Percentiles rank a stretch among this genome's conserved stretches.
These are phyloP conservation scores for Rhabdophis nuchalis DNA, from an alignment of 2,797 vertebrate genomes.

Conservation along the genomic window DNA sequence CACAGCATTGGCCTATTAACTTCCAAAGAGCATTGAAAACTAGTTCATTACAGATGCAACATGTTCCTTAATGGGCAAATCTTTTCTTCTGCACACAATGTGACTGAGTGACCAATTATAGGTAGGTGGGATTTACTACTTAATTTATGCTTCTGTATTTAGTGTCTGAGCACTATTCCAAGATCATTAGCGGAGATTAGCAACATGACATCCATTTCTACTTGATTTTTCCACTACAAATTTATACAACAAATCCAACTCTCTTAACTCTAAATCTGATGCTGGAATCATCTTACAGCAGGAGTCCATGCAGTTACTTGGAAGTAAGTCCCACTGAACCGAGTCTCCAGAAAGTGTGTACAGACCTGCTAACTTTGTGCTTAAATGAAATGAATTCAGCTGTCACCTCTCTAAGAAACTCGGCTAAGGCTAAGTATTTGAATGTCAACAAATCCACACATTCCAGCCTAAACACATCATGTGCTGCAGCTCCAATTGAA, in stretches of 20 bases:
- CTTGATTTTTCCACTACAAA: not conserved
- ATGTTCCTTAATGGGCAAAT: not conserved
- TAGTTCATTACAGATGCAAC: not conserved
- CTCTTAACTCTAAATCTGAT: not conserved
- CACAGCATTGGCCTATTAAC: not conserved
- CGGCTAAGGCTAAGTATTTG: not conserved
- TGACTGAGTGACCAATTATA: not conserved
- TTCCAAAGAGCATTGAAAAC: not conserved
- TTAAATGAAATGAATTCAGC: not conserved
- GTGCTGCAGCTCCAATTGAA: not conserved
- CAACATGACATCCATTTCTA: not conserved
- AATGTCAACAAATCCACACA: conserved; percentile 25
- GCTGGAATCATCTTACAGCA: not conserved
- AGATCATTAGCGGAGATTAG: not conserved
- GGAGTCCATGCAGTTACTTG: not conserved
- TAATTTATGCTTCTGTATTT: not conserved
- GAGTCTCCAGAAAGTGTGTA: not conserved
- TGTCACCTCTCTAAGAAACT: not conserved
- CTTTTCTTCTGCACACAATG: not conserved
- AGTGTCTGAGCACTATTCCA: not conserved
- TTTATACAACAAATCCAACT: not conserved
- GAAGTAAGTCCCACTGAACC: not conserved
- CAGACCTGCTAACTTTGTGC: not conserved
- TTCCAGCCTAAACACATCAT: conserved; percentile 15
- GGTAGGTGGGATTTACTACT: not conserved